A percentile compares a stretch with the other conserved stretches of the same genome.
Evolutionary conservation across 2,888 invertebrate genomes (phyloP).

Genomic region (Chaitophorus viminalis): DNA sequence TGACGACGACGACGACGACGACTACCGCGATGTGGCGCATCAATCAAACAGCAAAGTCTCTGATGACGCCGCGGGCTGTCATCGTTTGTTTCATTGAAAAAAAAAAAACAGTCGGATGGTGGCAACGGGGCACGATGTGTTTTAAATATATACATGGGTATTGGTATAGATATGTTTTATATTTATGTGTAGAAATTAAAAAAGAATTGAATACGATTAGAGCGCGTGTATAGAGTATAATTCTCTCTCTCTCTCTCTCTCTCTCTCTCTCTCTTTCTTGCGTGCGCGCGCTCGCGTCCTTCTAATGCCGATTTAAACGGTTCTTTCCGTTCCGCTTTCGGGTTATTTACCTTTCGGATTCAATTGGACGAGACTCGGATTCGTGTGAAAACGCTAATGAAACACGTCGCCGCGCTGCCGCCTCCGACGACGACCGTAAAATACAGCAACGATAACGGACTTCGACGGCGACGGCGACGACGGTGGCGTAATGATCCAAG

Average conservation of each 20-base stretch:
- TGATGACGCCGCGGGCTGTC: slow-evolving; percentile 51
- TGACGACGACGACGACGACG: background rate
- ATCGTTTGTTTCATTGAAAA: slow-evolving; percentile 57
- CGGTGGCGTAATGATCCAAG: background rate
- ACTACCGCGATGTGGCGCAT: slow-evolving; percentile 16
- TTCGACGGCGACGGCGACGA: background rate
- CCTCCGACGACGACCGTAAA: background rate
- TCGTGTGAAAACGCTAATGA: slow-evolving; percentile 59
- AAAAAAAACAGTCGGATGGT: slow-evolving; percentile 18
- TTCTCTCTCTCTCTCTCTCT: no score
- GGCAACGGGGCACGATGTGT: slow-evolving; percentile 23
- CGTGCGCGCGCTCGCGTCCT: background rate
- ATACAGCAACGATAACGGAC: background rate
- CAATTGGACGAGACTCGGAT: background rate
- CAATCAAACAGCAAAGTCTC: slow-evolving; percentile 52
- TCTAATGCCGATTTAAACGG: slow-evolving; percentile 60
- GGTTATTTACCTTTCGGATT: slow-evolving; percentile 57
- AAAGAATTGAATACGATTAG: slow-evolving; percentile 41
- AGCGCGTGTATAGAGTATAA: slow-evolving; percentile 34
- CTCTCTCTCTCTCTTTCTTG: background rate
- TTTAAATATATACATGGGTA: background rate
- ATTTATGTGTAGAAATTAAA: slow-evolving; percentile 1
- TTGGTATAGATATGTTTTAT: slow-evolving; percentile 2
- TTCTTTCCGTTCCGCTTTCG: slow-evolving; percentile 62
- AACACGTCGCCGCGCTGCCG: background rate